Evolutionary conservation across 1,140 invertebrate species (phyloP).

Genomic region (Drosophila erecta): DNA sequence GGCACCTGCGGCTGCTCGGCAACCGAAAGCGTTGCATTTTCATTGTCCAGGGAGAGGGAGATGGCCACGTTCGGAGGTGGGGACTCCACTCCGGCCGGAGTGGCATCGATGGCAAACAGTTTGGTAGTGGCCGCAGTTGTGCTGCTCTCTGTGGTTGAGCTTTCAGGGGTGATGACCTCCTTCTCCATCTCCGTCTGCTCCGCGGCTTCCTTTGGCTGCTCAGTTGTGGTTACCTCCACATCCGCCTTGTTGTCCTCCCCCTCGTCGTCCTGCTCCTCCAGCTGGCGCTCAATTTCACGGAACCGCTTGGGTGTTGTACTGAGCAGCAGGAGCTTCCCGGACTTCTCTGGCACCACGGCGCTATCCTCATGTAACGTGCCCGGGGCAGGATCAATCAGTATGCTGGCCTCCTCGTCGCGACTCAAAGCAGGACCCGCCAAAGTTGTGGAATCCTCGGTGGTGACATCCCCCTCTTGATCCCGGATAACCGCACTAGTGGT

Average conservation of each 20-base stretch:
- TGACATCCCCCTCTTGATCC: conserved; percentile 28
- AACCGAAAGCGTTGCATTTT: conserved; percentile 56
- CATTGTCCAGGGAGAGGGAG: conserved; percentile 59
- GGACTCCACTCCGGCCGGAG: conserved; percentile 37
- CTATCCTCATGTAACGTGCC: conserved; percentile 34
- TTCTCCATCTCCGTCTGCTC: conserved; percentile 7
- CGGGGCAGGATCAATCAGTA: conserved; percentile 65
- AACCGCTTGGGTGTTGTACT: conserved; percentile 68
- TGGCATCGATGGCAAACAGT: conserved; percentile 74
- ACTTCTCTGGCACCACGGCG: conserved; percentile 35
- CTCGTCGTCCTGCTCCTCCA: conserved; percentile 67
- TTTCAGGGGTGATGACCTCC: conserved; percentile 6
- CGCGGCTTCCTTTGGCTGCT: conserved; percentile 12
- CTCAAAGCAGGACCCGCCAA: conserved; percentile 32
- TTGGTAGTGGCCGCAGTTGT: conserved; percentile 55
- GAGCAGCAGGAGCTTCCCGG: conserved; percentile 65
- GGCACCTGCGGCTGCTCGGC: conserved; percentile 63
- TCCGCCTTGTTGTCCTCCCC: conserved; percentile 35
- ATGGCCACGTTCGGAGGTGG: conserved; percentile 55
- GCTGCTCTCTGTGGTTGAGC: conserved; percentile 37
- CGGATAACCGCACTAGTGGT: conserved; percentile 21
- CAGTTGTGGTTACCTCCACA: conserved; percentile 35
- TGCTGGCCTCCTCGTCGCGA: conserved; percentile 59
- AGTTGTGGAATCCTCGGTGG: conserved; percentile 32
- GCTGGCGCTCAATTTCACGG: conserved; percentile 56